Conservation (phyloP, 2,797 vertebrate species). For the Oophaga sylvatica region DNA sequence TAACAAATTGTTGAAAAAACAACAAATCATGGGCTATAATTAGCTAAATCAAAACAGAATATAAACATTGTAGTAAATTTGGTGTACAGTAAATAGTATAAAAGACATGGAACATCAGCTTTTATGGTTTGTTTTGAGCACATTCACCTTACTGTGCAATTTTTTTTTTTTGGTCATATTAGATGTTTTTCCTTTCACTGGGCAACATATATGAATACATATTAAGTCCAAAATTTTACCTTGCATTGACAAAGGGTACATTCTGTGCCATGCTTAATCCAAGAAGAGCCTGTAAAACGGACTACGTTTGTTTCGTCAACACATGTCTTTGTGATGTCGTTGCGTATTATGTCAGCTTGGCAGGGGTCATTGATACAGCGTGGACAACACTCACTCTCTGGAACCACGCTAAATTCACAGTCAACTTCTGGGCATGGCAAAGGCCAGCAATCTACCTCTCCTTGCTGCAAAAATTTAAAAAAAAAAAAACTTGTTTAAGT, state of each 20-base stretch:
- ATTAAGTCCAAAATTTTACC: conserved; percentile 72
- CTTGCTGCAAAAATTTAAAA: conserved; percentile 79
- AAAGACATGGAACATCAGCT: not conserved
- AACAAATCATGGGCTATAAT: not conserved
- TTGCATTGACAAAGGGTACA: conserved; percentile 98
- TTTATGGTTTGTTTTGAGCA: not conserved
- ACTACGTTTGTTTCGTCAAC: conserved; percentile 88
- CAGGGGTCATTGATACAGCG: conserved; percentile 92
- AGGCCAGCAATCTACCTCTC: conserved; percentile 97
- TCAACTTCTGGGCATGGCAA: conserved; percentile 90
- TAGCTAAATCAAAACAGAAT: not conserved
- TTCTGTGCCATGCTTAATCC: conserved; percentile 96
- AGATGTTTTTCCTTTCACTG: not conserved
- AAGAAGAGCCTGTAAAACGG: conserved; percentile 95
- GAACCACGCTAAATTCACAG: conserved; percentile 92
- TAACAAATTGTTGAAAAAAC: not conserved
- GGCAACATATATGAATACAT: not conserved
- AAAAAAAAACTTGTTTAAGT: not conserved
- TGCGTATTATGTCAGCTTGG: conserved; percentile 90
- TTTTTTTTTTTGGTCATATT: not conserved
- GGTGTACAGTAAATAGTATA: too few species aligned
- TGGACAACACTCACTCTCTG: conserved; percentile 91
- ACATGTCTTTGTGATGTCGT: conserved; percentile 97
- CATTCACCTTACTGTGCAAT: not conserved
- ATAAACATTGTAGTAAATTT: not conserved